These are phyloP conservation scores for Hypanus sabinus DNA, from an alignment of 2,113 vertebrate species.

Conservation along the genomic window DNA sequence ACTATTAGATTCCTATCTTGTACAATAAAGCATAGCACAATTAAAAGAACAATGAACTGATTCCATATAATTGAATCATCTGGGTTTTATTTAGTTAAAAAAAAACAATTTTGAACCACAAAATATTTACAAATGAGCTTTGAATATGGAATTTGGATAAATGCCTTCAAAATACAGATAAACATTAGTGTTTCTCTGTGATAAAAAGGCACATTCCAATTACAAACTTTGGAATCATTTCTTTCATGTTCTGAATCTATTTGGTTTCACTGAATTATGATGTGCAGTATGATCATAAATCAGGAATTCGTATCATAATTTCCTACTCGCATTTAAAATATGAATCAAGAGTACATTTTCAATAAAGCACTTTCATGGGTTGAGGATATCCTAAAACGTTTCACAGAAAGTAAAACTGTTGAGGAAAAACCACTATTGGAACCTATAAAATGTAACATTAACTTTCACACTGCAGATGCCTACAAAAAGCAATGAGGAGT, in stretches of 20 bases:
- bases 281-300: background rate
- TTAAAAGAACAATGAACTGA: background rate
- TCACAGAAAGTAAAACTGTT: background rate
- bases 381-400: background rate
- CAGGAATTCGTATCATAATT: background rate
- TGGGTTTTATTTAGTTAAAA: constrained; percentile 24
- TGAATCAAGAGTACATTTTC: background rate
- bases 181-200: constrained; percentile 7
- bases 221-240: constrained; percentile 20
- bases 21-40: background rate
- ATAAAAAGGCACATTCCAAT: constrained; percentile 15
- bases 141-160: background rate
- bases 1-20: background rate
- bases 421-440: background rate
- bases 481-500: background rate
- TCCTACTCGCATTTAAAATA: background rate
- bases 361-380: background rate
- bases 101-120: constrained; percentile 13
- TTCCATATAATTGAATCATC: background rate
- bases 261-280: background rate
- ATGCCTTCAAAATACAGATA: constrained; percentile 22
- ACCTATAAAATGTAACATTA: background rate
- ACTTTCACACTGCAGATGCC: background rate
- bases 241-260: background rate
- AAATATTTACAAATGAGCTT: constrained; percentile 18